Base-by-base conservation (phyloP, 1,140 invertebrate species). In the Drosophila parabipectinata region DNA sequence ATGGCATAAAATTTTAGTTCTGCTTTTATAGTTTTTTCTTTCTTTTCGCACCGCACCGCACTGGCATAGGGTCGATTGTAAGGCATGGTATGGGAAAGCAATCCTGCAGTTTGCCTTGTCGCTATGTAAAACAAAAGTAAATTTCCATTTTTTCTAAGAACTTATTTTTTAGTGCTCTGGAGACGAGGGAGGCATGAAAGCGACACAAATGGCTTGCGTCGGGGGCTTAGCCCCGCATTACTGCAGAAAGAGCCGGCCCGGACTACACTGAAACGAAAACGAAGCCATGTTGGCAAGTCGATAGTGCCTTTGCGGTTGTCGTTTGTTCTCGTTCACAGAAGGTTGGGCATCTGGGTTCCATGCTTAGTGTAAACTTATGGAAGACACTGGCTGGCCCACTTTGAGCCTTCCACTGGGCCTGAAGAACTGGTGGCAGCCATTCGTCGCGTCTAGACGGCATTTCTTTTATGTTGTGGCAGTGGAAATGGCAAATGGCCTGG, bases 1-100 rank as follows among this genome's bases (percentile, higher is more conserved):
- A 78, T 82, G 79, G 79, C 79, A 82, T 82, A 82, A 73, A 74
- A 82, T 82, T 82, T 78, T 78, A 83, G 79, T 74, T 82, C 69
- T 58, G 66, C 48, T 71, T 74, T 78, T 82, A 82, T 74, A 77
- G 79, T 69, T 54, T 59, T 45, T 57, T 44, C 34, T 56, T 44
- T 41, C 30, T 56, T 32, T 52, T 21, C 8, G 34, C 12, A 12
- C 30, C 5, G 41, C 10, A 12, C 37, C 34, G 9, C 24, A 5
- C 7, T n/a, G 8, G 53, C 47, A 7, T 1, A 47, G 39, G 32
- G 47, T 3, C n/a, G 8, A 6, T 18, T 9, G 28, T 6, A n/a
- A 14, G n/a, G 12, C 12, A 8, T 41, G 14, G 41, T 18, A 14
- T 18, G 52, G n/a, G 57, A 48, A 44, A 48, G 48, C 51, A 66